Evolutionary conservation across 2,888 invertebrate genomes (phyloP), one percentile per base, ranked within the genome.

Genomic region (Rhodophaea formosa): DNA sequence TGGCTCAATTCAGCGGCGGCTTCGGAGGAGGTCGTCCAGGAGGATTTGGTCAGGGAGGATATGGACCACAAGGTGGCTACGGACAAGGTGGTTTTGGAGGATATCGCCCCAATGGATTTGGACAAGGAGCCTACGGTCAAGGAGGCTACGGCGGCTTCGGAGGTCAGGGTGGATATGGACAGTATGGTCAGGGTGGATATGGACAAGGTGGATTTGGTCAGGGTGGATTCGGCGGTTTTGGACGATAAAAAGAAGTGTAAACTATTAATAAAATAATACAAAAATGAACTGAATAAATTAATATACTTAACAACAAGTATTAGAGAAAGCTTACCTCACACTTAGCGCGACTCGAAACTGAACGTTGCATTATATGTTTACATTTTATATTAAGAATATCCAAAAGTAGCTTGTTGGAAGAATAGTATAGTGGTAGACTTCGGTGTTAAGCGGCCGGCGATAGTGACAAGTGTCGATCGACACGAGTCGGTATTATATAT

Each of bases 1-100:
- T 54, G n/a, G 65, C 61, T 35, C 64, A 62, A 46, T 64, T 61
- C 7, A 67, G 69, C 0, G 67, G 62, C 10, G 61, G 62, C 29
- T 39, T 51, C 17, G 56, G 61, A 32, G 32, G 49, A 3, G 32
- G 17, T 30, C 51, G 42, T 1, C 51, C 7, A 29, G 29, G 14
- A 23, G 53, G 29, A 43, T 42, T 43, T 12, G 53, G 55, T 0
- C 49, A 6, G 43, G 62, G 64, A 0, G 61, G 65, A 1, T 59
- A 42, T 42, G 53, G 56, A 17, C 42, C 30, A 30, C 51, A 42
- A 16, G 52, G 51, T 3, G 55, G 60, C 0, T 59, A 29, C 30
- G 62, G 62, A 1, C 54, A 42, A 7, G 39, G 54, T 44, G 65
- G 65, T 1, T 60, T 58, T 56, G 57, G 62, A 2, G 64, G 63